A percentile compares a stretch with the other conserved stretches of the same genome.
Evolutionary conservation across 2,797 vertebrate species (phyloP).

Genomic region (Syndactyla subalaris): DNA sequence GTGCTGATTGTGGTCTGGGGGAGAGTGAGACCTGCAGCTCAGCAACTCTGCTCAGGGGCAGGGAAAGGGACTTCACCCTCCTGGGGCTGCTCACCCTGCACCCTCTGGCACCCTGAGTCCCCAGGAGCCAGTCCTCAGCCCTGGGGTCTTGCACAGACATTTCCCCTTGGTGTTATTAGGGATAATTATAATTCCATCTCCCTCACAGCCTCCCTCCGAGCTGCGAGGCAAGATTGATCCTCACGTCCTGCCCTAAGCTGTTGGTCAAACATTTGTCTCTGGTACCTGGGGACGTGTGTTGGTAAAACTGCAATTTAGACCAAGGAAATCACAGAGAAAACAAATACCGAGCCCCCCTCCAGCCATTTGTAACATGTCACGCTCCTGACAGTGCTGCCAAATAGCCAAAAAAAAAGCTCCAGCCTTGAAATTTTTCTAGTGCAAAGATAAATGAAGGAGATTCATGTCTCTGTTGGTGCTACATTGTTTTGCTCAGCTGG

Average conservation of each 20-base stretch:
- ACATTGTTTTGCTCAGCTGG: constrained; percentile 59
- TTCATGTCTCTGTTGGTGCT: constrained; percentile 50
- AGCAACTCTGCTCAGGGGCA: neutral
- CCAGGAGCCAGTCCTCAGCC: neutral
- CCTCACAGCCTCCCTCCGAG: neutral
- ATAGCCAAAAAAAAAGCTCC: neutral
- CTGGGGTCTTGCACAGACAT: accelerated
- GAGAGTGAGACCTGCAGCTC: neutral
- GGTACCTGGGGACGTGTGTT: neutral
- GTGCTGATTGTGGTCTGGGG: neutral
- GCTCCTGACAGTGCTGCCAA: constrained; percentile 9
- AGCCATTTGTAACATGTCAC: constrained; percentile 10
- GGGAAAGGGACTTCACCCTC: neutral
- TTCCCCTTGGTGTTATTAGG: accelerated
- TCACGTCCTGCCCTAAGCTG: neutral
- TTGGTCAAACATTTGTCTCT: constrained; percentile 36
- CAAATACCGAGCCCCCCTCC: neutral
- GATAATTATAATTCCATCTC: neutral
- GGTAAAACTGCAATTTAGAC: constrained; percentile 12
- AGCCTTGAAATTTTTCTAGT: constrained; percentile 34
- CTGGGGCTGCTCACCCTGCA: too few species aligned
- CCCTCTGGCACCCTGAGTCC: accelerated
- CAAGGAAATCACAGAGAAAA: neutral
- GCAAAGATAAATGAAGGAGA: constrained; percentile 58
- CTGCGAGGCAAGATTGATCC: neutral